Percentiles rank a stretch among this genome's conserved stretches.
Evolutionary conservation across 2,888 invertebrate species (phyloP).

Genomic region (Melinopterus prodromus): DNA sequence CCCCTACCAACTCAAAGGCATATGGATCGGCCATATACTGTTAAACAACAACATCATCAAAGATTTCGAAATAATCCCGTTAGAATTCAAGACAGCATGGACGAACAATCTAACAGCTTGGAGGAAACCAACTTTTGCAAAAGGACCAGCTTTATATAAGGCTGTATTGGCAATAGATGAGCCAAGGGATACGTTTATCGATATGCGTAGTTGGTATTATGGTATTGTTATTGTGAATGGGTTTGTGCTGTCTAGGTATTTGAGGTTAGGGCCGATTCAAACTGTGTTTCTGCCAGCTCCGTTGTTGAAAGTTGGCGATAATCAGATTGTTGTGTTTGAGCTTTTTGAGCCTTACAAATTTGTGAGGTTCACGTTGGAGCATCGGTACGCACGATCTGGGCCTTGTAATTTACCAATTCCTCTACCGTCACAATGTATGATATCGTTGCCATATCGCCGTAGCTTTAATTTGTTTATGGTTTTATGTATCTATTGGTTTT

Average conservation of each 20-base stretch:
- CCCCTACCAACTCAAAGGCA: constrained; percentile 65
- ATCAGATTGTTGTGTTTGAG: constrained; percentile 57
- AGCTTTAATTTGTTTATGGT: neutral
- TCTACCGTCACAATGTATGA: neutral
- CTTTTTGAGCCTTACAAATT: constrained; percentile 49
- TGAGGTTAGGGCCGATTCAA: constrained; percentile 82
- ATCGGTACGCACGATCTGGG: neutral
- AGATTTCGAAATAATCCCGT: constrained; percentile 62
- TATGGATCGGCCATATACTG: constrained; percentile 71
- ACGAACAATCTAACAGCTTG: constrained; percentile 53
- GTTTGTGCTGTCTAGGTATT: constrained; percentile 86
- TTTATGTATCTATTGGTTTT: neutral
- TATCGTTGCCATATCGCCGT: neutral
- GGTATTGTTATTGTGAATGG: constrained; percentile 87
- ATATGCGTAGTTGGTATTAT: constrained; percentile 85
- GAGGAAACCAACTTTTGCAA: constrained; percentile 45
- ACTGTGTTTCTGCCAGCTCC: constrained; percentile 85
- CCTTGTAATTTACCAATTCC: neutral
- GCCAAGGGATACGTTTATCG: constrained; percentile 78
- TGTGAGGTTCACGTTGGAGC: constrained; percentile 48
- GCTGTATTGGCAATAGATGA: constrained; percentile 60
- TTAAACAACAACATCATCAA: constrained; percentile 58
- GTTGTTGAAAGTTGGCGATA: constrained; percentile 66
- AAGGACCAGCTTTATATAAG: constrained; percentile 67
- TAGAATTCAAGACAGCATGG: constrained; percentile 64